Evolutionary conservation across 2,113 vertebrate species (phyloP), one percentile per base, ranked within the genome.

Genomic region (Phoxinus phoxinus): DNA sequence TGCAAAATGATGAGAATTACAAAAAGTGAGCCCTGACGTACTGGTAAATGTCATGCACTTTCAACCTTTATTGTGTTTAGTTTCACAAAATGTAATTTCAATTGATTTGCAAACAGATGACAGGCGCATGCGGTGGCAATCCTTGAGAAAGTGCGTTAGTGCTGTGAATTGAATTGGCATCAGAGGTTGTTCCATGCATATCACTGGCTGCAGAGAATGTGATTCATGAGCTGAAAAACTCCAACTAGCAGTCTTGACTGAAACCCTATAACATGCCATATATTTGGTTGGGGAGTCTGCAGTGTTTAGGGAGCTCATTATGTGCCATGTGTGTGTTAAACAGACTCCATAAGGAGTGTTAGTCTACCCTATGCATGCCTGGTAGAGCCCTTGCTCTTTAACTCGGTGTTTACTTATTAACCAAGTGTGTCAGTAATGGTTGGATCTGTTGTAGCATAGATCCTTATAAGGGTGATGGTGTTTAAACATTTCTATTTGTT

Each of bases 281-380:
- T 30, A 13, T 59, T 53, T n/a, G 72, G 27, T 58, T 51, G 1
- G 48, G 30, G 32, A 11, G 17, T 83, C 73, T 86, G 84, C 67
- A 56, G 87, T 79, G n/a, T 86, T 65, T 23, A 80, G 69, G 80
- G 72, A 86, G 23, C 67, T 86, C 5, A 25, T 74, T 69, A 51
- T 67, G 79, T 61, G 84, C 74, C 37, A 48, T 76, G 53, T 86
- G 85, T 86, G 59, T 79, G 84, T 85, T 61, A 56, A 27, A 56
- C 79, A 56, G 78, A 65, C 77, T 81, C 19, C 12, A 53, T n/a
- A 8, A 51, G 25, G 71, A 77, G 72, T 72, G 32, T 12, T 25
- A 83, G 87, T 51, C 91, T 92, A 90, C 88, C 93, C 91, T 94
- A 93, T 94, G 94, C 94, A 95, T 95, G 94, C 93, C 90, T 51